These are phyloP conservation scores for Vidua chalybeata DNA, from an alignment of 2,113 vertebrate species.

Conservation along the genomic window DNA sequence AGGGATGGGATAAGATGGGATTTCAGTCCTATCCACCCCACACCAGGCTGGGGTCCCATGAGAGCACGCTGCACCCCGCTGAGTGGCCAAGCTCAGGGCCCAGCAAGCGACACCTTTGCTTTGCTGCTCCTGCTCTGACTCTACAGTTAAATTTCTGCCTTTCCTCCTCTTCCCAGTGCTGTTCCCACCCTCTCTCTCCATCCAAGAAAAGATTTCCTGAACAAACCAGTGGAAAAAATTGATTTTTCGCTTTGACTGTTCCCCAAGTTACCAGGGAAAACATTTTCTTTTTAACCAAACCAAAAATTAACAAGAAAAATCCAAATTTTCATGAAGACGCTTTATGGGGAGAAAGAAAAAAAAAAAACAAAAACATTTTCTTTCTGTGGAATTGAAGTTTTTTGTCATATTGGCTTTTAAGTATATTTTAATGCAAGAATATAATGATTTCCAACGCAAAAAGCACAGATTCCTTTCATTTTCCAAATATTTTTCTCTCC, in stretches of 20 bases:
- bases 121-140: background rate
- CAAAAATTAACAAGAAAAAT: background rate
- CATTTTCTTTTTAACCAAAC: background rate
- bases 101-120: background rate
- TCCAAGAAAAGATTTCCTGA: background rate
- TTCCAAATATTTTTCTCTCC: background rate
- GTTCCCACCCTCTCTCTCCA: accelerated
- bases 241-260: background rate
- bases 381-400: background rate
- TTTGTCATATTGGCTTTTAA: background rate
- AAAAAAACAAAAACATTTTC: background rate
- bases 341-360: background rate
- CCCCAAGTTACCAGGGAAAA: background rate
- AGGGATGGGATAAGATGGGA: too few species aligned
- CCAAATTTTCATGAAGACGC: background rate
- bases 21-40: background rate
- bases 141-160: background rate
- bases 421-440: background rate
- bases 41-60: accelerated
- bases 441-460: background rate
- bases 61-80: background rate
- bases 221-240: background rate
- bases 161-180: background rate
- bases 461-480: background rate
- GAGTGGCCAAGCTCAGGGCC: background rate